Base-by-base conservation (phyloP, 2,888 invertebrate species). In the Zele albiditarsus region DNA sequence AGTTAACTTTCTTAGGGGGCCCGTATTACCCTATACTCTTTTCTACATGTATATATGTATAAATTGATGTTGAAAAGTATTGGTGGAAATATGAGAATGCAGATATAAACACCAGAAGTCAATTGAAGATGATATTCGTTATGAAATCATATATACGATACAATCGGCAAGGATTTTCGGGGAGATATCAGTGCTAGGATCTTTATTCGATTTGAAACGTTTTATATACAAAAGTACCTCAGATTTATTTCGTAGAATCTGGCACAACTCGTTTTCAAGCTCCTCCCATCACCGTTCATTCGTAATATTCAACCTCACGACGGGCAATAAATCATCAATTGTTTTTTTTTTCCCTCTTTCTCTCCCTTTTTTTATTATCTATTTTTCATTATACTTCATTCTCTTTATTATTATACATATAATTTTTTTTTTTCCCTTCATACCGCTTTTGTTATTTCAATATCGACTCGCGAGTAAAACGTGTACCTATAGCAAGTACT, bases 141-240 rank as follows among this genome's bases (percentile, higher is more conserved):
- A 75, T 75, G 68, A 75, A 75, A 75, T 75, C 42, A 71, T 75
- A 72, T 71, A 46, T 60, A 72, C 75, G 75, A 75, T 75, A 75
- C 68, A 68, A 75, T 75, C 71, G 75, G 71, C 42, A 71, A 62
- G 46, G 53, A 72, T 58, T 71, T 75, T 67, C 68, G 68, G 75
- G 71, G 75, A 71, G 75, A 75, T 75, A 75, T 75, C 75, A 75
- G 75, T 75, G 75, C 75, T 75, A 75, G 75, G 75, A 75, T 75
- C 75, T 75, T 75, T 75, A 75, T 75, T 75, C 68, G 71, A 75
- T 75, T 75, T 75, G 68, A 67, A 75, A 62, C 71, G 63, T 75
- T 75, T 75, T 75, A 75, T 72, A 73, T 73, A 67, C 66, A 53
- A 71, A 71, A 71, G 71, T 75, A 75, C 75, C 71, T 68, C 71